Conservation (phyloP, 2,888 invertebrate genomes). For the Corythucha ciliata region DNA sequence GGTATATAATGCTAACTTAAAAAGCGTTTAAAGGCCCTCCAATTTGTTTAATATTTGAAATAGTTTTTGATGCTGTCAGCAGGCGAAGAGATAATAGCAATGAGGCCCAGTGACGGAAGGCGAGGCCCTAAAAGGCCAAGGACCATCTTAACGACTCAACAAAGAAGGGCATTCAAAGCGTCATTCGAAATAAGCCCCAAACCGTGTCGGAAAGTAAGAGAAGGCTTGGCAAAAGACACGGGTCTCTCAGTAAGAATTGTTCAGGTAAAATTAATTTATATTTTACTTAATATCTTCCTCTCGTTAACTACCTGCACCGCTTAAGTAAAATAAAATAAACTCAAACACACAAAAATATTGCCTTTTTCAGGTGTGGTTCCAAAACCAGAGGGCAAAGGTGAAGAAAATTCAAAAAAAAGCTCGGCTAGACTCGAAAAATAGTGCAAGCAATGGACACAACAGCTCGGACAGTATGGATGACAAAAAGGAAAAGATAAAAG, state of each 20-base stretch:
- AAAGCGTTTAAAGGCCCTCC: not conserved
- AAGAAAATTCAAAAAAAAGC: conserved; percentile 59
- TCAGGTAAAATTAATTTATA: conserved; percentile 51
- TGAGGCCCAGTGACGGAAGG: conserved; percentile 45
- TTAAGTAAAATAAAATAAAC: too few species aligned
- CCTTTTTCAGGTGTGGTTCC: conserved; percentile 51
- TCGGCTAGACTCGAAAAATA: conserved; percentile 45
- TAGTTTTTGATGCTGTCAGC: too few species aligned
- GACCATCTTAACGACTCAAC: conserved; percentile 73
- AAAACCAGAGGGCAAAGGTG: conserved; percentile 56
- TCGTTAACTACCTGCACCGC: too few species aligned
- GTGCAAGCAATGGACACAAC: conserved; percentile 35
- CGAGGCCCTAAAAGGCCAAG: conserved; percentile 71
- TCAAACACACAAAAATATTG: too few species aligned
- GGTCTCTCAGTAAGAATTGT: conserved; percentile 75
- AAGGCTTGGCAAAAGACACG: conserved; percentile 73
- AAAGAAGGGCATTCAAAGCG: conserved; percentile 71
- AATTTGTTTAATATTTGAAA: not conserved
- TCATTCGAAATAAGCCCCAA: conserved; percentile 79
- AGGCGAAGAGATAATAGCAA: conserved; percentile 18
- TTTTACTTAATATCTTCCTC: not conserved
- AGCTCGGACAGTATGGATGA: conserved; percentile 39
- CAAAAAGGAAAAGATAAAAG: conserved; percentile 48
- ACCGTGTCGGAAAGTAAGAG: conserved; percentile 71
- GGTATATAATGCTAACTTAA: conserved; percentile 37